phyloP scores from a whole-genome alignment of 2,113 vertebrate species.

The Centropus unirufus region DNA sequence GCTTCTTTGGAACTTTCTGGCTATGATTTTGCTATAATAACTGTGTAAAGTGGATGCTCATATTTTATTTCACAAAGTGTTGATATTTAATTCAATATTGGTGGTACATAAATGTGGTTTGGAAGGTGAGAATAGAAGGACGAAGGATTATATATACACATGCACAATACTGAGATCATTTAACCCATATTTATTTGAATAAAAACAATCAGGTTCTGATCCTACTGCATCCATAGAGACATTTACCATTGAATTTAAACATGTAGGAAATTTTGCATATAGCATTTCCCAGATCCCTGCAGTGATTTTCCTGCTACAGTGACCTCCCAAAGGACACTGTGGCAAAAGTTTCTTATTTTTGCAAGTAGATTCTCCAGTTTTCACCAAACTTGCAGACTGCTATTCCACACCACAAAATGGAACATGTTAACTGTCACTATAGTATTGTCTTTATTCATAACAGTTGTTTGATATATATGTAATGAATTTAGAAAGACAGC shows the following conservation, averaged over 20 bases:
- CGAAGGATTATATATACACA: background rate
- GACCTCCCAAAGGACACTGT: background rate
- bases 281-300: background rate
- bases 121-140: background rate
- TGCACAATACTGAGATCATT: background rate
- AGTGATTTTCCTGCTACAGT: background rate
- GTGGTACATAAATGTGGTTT: background rate
- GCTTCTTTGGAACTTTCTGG: background rate
- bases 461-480: background rate
- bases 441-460: conserved; percentile 39
- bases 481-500: conserved; percentile 52
- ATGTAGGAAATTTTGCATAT: background rate
- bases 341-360: background rate
- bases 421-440: conserved; percentile 15
- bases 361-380: background rate
- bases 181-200: background rate
- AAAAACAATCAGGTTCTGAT: background rate
- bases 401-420: background rate
- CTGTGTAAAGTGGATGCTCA: background rate
- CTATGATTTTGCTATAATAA: background rate
- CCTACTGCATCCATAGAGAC: background rate
- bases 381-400: background rate
- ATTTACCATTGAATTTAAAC: background rate
- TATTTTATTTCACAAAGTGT: background rate
- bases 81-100: background rate